Evolutionary conservation across 1,140 invertebrate genomes (phyloP), one percentile per base, ranked within the genome.

Genomic region (Sitobion miscanthi): DNA sequence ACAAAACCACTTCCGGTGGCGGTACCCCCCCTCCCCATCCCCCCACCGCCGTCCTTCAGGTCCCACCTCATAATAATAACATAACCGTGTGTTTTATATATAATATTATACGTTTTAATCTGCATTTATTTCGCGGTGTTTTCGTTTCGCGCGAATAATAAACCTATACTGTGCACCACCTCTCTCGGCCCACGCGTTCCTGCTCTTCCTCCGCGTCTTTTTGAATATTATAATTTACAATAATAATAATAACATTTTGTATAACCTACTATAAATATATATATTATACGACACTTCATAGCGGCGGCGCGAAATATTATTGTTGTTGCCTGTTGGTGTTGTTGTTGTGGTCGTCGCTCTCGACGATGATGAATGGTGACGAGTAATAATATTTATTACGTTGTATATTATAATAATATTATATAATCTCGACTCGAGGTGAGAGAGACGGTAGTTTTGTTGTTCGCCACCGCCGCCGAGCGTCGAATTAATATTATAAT

Each of bases 41-140:
- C 35, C 35, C 35, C 35, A 35, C 4, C 62, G 5, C 42, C 62
- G 7, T 8, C 21, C 57, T 0, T 54, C 88, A 54, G 25, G 30
- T 90, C 20, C 49, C 35, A 52, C 49, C 54, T 35, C 89, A 62
- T 38, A 54, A 23, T 38, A 54, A 23, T 38, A 57, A 35, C 30
- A 54, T 54, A 54, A 57, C 57, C 20, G 30, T 30, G 35, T 47
- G 21, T 57, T 89, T 35, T 89, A 89, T 25, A 14, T 54, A 54
- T 23, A 54, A 87, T 49, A 54, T 54, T 89, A 23, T 52, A 82
- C 47, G 82, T 92, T 92, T 92, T 92, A 92, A 92, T 92, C 91
- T 92, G 91, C 91, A 92, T 92, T 92, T 92, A 92, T 92, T 92
- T 82, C 91, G 91, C 91, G 62, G 69, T 92, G 91, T 92, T 92